Evolutionary conservation across 2,797 vertebrate genomes (phyloP), one percentile per base, ranked within the genome.

Genomic region (Neosalanx taihuensis): DNA sequence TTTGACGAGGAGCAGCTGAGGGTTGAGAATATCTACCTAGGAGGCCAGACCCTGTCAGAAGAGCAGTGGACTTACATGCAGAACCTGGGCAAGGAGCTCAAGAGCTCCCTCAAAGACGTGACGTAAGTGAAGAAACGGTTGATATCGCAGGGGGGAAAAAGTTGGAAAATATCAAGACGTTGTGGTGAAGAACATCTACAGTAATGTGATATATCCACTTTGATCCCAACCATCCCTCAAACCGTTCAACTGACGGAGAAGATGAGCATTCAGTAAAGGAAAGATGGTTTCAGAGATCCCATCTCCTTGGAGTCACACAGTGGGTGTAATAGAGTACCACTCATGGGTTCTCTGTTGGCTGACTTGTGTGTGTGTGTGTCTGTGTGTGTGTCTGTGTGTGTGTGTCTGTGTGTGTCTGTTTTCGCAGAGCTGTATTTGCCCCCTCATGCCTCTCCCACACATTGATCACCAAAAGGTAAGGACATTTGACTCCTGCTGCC

Each of bases 401-500:
- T 78, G n/a, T 72, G 31, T 72, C 15, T 81, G 12, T 75, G 23
- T 76, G 0, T 85, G 51, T 78, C 41, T 13, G 41, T 46, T 3
- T 72, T 86, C 85, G 76, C 72, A 95, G 94, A 73, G 94, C 92
- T 31, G 92, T 92, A 49, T 95, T 95, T 65, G 93, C 93, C 26
- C 93, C 94, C 0, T 94, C 94, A n/a, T 95, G 94, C 81, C 87
- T 95, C 73, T 93, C 94, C 70, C 94, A 95, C 86, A 94, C 89
- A 49, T 64, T 92, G 75, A 92, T 95, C 72, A 94, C 92, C 65
- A 93, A 87, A 90, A 94, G 93, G 94, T 95, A 92, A 92, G 72
- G 77, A 80, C 76, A 74, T 74, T 66, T 80, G 72, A 73, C 58
- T 74, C 61, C 18, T 51, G 49, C 35, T 33, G 20, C 31, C 53